Evolutionary conservation across 2,888 invertebrate species (phyloP).

Genomic region (Plebejus argus): DNA sequence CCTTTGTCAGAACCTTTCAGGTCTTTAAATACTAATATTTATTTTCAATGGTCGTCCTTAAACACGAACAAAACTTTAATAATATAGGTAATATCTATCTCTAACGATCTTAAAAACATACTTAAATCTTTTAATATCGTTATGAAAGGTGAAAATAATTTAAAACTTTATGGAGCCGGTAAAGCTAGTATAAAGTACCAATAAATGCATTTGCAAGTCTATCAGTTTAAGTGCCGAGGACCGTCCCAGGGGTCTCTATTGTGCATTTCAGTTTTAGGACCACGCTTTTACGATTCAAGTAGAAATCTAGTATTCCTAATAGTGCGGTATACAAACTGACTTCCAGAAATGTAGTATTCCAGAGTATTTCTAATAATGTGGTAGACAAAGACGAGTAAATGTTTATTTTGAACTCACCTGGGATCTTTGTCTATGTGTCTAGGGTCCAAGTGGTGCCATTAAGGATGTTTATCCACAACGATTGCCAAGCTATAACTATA

Average conservation of each 20-base stretch:
- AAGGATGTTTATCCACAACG: too few relatives aligned
- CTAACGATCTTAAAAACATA: too few relatives aligned
- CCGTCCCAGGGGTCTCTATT: not conserved
- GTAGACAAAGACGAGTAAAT: not conserved
- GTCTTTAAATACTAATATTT: too few relatives aligned
- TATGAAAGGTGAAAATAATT: not conserved
- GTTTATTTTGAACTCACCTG: not conserved
- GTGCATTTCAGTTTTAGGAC: conserved; percentile 24
- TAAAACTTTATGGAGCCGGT: not conserved
- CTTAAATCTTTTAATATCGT: not conserved
- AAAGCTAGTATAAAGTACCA: not conserved
- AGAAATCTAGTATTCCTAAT: not conserved
- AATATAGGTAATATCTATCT: too few relatives aligned
- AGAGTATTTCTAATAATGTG: too few relatives aligned
- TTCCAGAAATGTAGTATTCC: too few relatives aligned
- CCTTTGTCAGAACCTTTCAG: too few relatives aligned
- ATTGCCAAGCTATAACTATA: too few relatives aligned
- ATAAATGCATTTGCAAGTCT: conserved; percentile 23
- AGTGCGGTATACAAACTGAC: not conserved
- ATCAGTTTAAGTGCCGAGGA: conserved; percentile 18
- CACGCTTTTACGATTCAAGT: conserved; percentile 6
- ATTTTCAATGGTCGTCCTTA: too few relatives aligned
- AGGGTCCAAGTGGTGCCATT: too few relatives aligned
- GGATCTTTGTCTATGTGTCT: not conserved
- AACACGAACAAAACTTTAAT: too few relatives aligned